Percentiles rank a stretch among this genome's conserved stretches.
phyloP scores from a whole-genome alignment of 2,113 vertebrate genomes.

The Setophaga petechia region DNA sequence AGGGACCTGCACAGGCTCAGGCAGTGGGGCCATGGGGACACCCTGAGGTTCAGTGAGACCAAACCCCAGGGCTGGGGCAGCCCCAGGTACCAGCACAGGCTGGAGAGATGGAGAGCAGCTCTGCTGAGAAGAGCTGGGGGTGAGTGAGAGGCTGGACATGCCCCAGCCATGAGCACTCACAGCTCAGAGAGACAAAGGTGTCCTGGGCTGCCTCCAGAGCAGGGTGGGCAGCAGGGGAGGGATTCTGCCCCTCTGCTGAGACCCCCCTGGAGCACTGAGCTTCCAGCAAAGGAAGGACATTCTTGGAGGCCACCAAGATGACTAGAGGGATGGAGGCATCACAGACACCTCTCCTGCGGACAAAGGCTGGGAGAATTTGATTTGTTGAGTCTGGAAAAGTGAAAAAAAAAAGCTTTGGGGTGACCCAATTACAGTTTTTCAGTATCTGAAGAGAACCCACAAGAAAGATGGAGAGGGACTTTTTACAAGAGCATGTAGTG shows the following conservation, averaged over 20 bases:
- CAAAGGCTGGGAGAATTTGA: neutral
- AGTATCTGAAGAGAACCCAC: neutral
- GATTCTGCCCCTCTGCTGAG: neutral
- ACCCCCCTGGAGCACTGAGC: neutral
- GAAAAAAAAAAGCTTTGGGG: neutral
- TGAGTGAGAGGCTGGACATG: neutral
- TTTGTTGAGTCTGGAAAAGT: neutral
- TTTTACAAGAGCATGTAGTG: neutral
- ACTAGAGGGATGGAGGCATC: neutral
- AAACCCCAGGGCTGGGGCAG: too few species aligned
- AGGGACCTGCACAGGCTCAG: neutral
- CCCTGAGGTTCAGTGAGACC: too few species aligned
- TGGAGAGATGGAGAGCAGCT: neutral
- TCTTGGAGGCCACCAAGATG: neutral
- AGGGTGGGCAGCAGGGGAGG: neutral
- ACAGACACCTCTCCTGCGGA: too few species aligned
- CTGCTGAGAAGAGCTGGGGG: neutral
- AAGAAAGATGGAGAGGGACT: neutral
- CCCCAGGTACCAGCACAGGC: fast-evolving
- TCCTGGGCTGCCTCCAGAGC: neutral
- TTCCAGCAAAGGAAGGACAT: neutral
- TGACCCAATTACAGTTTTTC: neutral
- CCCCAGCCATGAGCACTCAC: neutral
- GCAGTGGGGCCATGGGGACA: neutral
- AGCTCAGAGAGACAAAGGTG: neutral